These are phyloP conservation scores for Toxotes chatareus DNA, from an alignment of 2,113 vertebrate species.

Conservation along the genomic window DNA sequence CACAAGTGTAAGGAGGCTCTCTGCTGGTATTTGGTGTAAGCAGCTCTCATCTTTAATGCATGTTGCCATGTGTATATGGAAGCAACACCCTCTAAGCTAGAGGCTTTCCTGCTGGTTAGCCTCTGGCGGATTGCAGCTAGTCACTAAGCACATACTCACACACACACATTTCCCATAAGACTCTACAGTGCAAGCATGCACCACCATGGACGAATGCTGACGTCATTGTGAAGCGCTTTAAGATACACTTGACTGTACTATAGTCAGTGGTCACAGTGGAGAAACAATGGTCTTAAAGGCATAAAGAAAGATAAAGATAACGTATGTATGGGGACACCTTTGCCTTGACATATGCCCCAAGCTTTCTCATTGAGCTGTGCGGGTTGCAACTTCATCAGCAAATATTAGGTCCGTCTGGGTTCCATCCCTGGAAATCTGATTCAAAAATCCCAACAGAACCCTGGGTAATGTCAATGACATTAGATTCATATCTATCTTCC, in stretches of 20 bases:
- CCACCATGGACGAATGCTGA: neutral
- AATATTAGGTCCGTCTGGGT: neutral
- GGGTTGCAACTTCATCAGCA: too few species aligned
- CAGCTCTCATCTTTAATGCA: conserved; percentile 74
- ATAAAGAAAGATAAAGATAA: neutral
- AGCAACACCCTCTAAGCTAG: conserved; percentile 56
- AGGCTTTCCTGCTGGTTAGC: conserved; percentile 54
- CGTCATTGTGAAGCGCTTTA: too few species aligned
- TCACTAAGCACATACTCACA: conserved; percentile 21
- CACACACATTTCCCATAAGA: conserved; percentile 5
- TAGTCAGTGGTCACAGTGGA: neutral
- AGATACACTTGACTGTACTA: neutral
- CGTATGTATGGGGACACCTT: neutral
- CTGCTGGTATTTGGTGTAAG: conserved; percentile 47
- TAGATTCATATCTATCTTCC: neutral
- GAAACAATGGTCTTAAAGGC: neutral
- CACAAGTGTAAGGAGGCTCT: conserved; percentile 30
- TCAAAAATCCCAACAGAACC: neutral
- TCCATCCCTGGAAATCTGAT: neutral
- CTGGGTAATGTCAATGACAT: neutral
- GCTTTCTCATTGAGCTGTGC: neutral
- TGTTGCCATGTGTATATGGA: conserved; percentile 57
- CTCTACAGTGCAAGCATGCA: neutral
- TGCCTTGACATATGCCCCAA: neutral
- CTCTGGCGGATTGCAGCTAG: conserved; percentile 27